Evolutionary conservation across 2,797 vertebrate genomes (phyloP).

Genomic region (Urosaurus nigricauda): DNA sequence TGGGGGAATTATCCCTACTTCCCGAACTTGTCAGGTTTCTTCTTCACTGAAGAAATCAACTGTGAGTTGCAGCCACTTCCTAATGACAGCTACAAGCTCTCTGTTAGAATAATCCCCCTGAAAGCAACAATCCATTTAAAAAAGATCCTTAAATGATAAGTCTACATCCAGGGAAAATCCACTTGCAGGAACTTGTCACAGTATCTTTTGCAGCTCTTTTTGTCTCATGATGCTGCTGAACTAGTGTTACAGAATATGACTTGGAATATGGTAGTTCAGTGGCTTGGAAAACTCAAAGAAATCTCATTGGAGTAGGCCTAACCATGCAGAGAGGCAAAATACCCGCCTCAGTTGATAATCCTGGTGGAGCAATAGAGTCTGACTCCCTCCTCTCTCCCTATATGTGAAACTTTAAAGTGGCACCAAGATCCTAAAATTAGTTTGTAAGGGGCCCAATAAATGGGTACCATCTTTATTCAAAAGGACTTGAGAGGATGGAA

Average conservation of each 20-base stretch:
- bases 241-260: neutral
- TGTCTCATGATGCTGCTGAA: neutral
- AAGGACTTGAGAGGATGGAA: neutral
- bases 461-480: neutral
- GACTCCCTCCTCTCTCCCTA: neutral
- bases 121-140: slow-evolving; percentile 37
- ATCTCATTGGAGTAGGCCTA: neutral
- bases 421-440: neutral
- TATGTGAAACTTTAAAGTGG: neutral
- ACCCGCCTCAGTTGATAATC: neutral
- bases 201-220: slow-evolving; percentile 14
- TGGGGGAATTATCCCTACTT: neutral
- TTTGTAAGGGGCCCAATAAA: neutral
- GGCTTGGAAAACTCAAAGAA: neutral
- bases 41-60: slow-evolving; percentile 17
- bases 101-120: slow-evolving; percentile 34
- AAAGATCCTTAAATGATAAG: slow-evolving; percentile 19
- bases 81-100: slow-evolving; percentile 26
- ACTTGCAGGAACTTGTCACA: slow-evolving; percentile 21
- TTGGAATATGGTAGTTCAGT: neutral
- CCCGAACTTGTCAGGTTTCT: slow-evolving; percentile 23
- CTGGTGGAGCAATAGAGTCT: neutral
- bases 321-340: neutral
- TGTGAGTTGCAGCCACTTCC: slow-evolving; percentile 3
- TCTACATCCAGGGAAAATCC: slow-evolving; percentile 8